Percentiles rank a stretch among this genome's conserved stretches.
Conservation (phyloP, 1,140 invertebrate genomes). For the Zaprionus vittiger region DNA sequence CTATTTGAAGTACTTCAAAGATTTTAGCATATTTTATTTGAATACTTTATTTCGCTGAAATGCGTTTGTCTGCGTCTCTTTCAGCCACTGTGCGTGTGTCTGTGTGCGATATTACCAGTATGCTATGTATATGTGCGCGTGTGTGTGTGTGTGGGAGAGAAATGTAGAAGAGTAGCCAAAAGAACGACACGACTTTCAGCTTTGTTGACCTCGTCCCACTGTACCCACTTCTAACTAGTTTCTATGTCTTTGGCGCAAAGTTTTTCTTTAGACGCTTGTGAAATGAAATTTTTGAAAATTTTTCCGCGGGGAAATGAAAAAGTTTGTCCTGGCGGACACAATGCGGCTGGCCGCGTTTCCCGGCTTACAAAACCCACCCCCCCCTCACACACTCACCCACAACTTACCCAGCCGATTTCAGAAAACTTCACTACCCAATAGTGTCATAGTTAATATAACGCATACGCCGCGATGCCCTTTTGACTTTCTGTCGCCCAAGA, state of each 20-base stretch:
- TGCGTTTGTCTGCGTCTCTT: slow-evolving; percentile 53
- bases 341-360: slow-evolving; percentile 60
- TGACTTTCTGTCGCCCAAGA: slow-evolving; percentile 64
- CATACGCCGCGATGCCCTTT: slow-evolving; percentile 79
- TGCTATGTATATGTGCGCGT: not conserved
- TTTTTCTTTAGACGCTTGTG: slow-evolving; percentile 74
- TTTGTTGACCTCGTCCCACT: slow-evolving; percentile 54
- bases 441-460: slow-evolving; percentile 76
- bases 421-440: slow-evolving; percentile 20
- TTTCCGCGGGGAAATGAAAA: slow-evolving; percentile 83
- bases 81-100: slow-evolving; percentile 25
- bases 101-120: slow-evolving; percentile 8
- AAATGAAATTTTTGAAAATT: slow-evolving; percentile 83
- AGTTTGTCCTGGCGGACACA: slow-evolving; percentile 77
- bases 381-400: not conserved
- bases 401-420: slow-evolving; percentile 21
- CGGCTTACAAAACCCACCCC: too few species aligned
- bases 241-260: slow-evolving; percentile 78
- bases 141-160: not conserved
- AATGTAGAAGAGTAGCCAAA: slow-evolving; percentile 33
- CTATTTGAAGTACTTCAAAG: slow-evolving; percentile 81
- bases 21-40: slow-evolving; percentile 83
- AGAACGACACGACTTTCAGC: slow-evolving; percentile 76
- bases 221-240: slow-evolving; percentile 70
- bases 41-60: slow-evolving; percentile 81